Percentiles rank a stretch among this genome's conserved stretches.
Evolutionary conservation across 2,888 invertebrate species (phyloP).

Genomic region (Tipula confusa): DNA sequence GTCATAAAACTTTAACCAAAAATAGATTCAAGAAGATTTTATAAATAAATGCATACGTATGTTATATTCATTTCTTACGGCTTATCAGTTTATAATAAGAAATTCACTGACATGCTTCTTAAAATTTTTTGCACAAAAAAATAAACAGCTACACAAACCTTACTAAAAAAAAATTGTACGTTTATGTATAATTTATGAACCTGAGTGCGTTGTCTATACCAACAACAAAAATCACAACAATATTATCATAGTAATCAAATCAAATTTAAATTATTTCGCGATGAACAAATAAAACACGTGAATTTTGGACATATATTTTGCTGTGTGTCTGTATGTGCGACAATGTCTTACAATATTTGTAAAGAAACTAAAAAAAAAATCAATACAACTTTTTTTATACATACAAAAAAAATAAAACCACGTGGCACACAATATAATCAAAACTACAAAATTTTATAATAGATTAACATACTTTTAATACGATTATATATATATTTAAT

Average conservation of each 20-base stretch:
- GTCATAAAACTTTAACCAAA: not conserved
- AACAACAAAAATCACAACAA: not conserved
- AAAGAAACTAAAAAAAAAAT: not conserved
- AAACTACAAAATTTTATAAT: not conserved
- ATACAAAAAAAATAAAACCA: not conserved
- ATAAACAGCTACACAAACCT: not conserved
- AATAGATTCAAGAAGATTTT: not conserved
- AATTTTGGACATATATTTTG: not conserved
- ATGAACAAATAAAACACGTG: not conserved
- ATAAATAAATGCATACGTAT: not conserved
- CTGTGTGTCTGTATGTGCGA: too few species aligned
- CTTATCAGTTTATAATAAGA: not conserved
- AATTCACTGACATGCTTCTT: not conserved
- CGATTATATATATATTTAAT: not conserved
- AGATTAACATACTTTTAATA: not conserved
- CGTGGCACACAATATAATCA: not conserved
- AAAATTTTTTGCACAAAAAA: not conserved
- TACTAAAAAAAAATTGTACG: too few species aligned
- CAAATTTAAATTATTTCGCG: not conserved
- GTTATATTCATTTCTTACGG: not conserved
- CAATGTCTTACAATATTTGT: not conserved
- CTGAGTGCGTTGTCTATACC: not conserved
- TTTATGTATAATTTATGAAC: not conserved
- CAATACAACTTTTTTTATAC: not conserved
- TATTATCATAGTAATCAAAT: not conserved